Evolutionary conservation across 2,888 invertebrate species (phyloP).

Genomic region (Operophtera brumata): DNA sequence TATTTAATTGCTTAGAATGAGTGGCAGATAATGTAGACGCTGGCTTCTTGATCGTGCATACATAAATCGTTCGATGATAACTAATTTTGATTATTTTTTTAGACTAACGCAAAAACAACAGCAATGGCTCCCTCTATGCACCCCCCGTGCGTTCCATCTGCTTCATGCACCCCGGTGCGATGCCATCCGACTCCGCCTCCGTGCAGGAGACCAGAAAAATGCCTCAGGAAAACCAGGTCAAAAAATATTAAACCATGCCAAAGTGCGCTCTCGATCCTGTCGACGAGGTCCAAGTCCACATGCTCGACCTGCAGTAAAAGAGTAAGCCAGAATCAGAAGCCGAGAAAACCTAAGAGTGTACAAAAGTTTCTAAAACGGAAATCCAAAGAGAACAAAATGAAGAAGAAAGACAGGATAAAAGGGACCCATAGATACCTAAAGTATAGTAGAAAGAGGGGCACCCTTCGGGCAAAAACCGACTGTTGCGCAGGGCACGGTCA

Average conservation of each 20-base stretch:
- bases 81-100: constrained; percentile 33
- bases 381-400: constrained; percentile 54
- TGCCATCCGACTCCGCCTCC: constrained; percentile 68
- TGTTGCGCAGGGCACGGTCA: constrained; percentile 69
- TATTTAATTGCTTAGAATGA: constrained; percentile 39
- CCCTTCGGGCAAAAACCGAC: constrained; percentile 30
- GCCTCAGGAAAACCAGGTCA: constrained; percentile 53
- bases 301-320: constrained; percentile 56
- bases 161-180: constrained; percentile 61
- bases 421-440: constrained; percentile 51
- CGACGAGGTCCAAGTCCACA: constrained; percentile 53
- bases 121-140: constrained; percentile 62
- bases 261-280: constrained; percentile 68
- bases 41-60: constrained; percentile 48
- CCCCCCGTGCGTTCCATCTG: constrained; percentile 67
- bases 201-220: constrained; percentile 62
- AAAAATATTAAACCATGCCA: constrained; percentile 58
- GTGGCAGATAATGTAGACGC: constrained; percentile 51
- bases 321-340: constrained; percentile 32
- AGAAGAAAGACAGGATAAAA: constrained; percentile 48
- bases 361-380: constrained; percentile 57
- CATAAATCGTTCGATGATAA: background rate
- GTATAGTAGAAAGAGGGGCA: constrained; percentile 51
- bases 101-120: constrained; percentile 37
- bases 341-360: constrained; percentile 43